Evolutionary conservation across 2,113 vertebrate genomes (phyloP), one percentile per base, ranked within the genome.

Genomic region (Rhabdornis inornatus): DNA sequence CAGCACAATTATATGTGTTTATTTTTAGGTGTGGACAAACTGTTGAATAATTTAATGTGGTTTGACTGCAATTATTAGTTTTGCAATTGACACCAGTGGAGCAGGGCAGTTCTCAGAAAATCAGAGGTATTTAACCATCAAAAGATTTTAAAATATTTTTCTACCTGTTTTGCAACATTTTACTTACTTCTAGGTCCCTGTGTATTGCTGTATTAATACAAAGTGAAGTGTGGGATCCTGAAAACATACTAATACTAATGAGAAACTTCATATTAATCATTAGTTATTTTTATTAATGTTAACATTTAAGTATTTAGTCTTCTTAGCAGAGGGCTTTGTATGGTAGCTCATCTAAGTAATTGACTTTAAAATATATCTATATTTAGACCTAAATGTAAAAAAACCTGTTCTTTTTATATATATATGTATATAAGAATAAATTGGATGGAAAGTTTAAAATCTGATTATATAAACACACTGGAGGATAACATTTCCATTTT

Each of bases 311-410:
- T 71, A 70, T 89, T 63, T 94, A 57, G 63, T 88, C 52, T 33
- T 95, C 64, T 70, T 93, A 93, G 82, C 74, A 91, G 61, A 97
- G 55, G 83, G 27, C 87, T 84, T 33, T 71, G 28, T 79, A 35
- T 89, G 59, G 87, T 83, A 74, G 91, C 65, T 92, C n/a, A 35
- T 92, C 69, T 87, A 59, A 96, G 61, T 69, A 89, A 91, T 57
- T 64, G 56, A 72, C 69, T 90, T 59, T 72, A 84, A 95, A 96
- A 72, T 94, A 85, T 19, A 94, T 92, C 65, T 53, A 61, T 87
- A 68, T 94, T 91, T 89, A 94, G 83, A 81, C 13, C 16, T 28
- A 79, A 70, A 69, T 70, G 39, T 81, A 72, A 66, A 79, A 57
- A 59, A 88, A 21, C 5, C 3, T 63, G 17, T 70, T 91, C 6